Evolutionary conservation across 2,888 invertebrate species (phyloP).

Genomic region (Cotesia congregata): DNA sequence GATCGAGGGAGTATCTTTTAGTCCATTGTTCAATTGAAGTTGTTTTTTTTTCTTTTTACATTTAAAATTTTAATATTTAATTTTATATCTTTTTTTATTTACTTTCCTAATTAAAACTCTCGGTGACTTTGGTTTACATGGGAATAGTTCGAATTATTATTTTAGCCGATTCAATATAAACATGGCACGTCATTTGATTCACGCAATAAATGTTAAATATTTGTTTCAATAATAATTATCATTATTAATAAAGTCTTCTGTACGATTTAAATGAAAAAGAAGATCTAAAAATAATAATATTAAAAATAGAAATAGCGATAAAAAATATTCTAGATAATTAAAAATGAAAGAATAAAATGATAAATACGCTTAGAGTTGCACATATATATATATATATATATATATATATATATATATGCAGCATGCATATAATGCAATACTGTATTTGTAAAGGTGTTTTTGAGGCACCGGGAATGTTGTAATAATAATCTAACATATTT

Average conservation of each 20-base stretch:
- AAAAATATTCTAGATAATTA: not conserved
- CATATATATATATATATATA: conserved; percentile 28
- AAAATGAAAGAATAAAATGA: not conserved
- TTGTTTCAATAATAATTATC: conserved; percentile 5
- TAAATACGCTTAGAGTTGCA: conserved; percentile 26
- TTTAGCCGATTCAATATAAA: conserved; percentile 23
- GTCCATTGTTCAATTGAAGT: not conserved
- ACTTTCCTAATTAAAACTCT: conserved; percentile 18
- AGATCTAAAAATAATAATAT: conserved; percentile 1
- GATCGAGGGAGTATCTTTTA: not conserved
- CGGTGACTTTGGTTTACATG: conserved; percentile 8
- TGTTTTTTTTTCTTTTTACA: not conserved
- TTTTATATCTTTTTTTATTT: not conserved
- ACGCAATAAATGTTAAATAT: conserved; percentile 19
- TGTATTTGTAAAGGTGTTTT: conserved; percentile 52
- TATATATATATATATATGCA: conserved; percentile 55
- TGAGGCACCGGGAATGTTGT: conserved; percentile 48
- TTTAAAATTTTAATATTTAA: not conserved
- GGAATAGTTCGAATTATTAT: conserved; percentile 14
- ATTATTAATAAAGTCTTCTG: conserved; percentile 22
- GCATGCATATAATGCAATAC: conserved; percentile 62
- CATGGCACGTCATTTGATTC: conserved; percentile 27
- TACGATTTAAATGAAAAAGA: not conserved
- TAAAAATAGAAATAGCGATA: not conserved
- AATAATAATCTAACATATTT: conserved; percentile 40